These are phyloP conservation scores for Dione vanillae DNA, from an alignment of 2,888 invertebrate genomes.

Conservation along the genomic window DNA sequence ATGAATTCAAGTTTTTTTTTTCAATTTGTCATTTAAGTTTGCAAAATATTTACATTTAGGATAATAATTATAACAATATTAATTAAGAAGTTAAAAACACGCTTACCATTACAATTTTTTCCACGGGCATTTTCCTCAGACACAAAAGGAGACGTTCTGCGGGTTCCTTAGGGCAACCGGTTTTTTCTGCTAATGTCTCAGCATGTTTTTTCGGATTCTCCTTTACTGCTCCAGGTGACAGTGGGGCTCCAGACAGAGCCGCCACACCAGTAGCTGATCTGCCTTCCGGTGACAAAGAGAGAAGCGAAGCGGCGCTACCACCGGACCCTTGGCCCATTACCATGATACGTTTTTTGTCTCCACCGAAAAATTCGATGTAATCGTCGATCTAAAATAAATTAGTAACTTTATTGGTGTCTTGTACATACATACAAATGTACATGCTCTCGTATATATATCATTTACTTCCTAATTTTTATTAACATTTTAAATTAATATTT, in stretches of 20 bases:
- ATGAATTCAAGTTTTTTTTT: too few species aligned
- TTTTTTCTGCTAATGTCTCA: slow-evolving; percentile 84
- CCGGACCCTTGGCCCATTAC: slow-evolving; percentile 92
- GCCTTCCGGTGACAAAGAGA: slow-evolving; percentile 87
- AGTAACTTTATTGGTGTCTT: background rate
- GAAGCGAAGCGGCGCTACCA: slow-evolving; percentile 88
- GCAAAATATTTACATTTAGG: too few species aligned
- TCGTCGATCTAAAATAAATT: slow-evolving; percentile 74
- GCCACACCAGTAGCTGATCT: slow-evolving; percentile 86
- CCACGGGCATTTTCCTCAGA: slow-evolving; percentile 81
- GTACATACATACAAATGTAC: too few species aligned
- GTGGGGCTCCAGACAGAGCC: slow-evolving; percentile 90
- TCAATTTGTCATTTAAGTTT: too few species aligned
- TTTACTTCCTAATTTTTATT: too few species aligned
- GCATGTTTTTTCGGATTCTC: slow-evolving; percentile 86
- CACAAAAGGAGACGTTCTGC: slow-evolving; percentile 87
- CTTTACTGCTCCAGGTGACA: slow-evolving; percentile 89
- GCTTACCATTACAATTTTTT: slow-evolving; percentile 70
- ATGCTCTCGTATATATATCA: too few species aligned
- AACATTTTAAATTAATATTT: too few species aligned
- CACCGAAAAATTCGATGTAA: slow-evolving; percentile 91
- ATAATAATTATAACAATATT: too few species aligned
- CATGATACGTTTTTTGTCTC: slow-evolving; percentile 88
- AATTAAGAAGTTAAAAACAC: background rate
- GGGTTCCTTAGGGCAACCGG: slow-evolving; percentile 85